Conservation (phyloP, 2,113 vertebrate species). For the Turdus rufiventris region DNA sequence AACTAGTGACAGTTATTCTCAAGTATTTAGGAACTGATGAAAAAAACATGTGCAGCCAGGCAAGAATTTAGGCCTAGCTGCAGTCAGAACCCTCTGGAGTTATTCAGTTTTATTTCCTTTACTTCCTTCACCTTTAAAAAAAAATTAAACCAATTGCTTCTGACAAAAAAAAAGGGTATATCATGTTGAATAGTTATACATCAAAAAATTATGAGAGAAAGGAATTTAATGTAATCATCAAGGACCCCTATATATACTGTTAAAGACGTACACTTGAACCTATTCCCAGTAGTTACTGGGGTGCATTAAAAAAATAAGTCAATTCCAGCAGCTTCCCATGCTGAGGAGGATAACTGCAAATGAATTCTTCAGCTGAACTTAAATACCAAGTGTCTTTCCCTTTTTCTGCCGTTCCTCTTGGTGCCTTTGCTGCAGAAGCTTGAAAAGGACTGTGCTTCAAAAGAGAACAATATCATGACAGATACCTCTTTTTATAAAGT, state of each 20-base stretch:
- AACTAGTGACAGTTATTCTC: background rate
- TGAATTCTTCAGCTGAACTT: background rate
- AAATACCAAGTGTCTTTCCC: background rate
- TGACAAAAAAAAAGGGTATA: background rate
- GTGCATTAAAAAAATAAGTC: background rate
- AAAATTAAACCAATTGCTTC: background rate
- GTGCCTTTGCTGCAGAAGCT: background rate
- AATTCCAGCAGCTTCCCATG: background rate
- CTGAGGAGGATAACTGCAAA: background rate
- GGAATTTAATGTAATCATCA: background rate
- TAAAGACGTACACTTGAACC: background rate
- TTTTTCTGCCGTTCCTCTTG: background rate
- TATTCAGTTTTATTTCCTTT: background rate
- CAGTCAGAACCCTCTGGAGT: background rate
- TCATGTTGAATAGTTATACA: background rate
- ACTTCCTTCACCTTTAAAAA: background rate
- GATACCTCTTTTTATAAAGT: background rate
- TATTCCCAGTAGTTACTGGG: background rate
- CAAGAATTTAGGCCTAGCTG: background rate
- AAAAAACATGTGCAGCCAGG: background rate
- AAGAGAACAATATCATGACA: background rate
- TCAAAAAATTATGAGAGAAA: background rate
- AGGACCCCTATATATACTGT: background rate
- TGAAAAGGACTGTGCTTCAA: background rate
- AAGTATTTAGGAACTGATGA: background rate